Base-by-base conservation (phyloP, 2,888 invertebrate genomes). In the Chorisops tibialis region DNA sequence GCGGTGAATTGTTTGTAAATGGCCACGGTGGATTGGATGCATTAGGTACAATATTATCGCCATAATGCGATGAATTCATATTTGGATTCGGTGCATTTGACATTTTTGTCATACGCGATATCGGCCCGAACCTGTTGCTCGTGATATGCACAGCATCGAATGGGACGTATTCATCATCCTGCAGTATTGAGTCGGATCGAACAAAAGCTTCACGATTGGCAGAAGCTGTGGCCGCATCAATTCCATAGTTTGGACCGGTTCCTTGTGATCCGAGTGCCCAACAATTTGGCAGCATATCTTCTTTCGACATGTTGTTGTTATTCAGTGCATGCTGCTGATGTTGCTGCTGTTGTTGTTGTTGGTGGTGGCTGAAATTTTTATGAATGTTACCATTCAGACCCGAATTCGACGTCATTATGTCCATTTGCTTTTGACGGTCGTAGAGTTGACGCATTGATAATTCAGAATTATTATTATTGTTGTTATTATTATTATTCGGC, bases 111-210 rank as follows among this genome's bases (percentile, higher is more conserved):
- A 76, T 77, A n/a, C 78, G 76, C 58, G 87, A 87, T 67, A 88
- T 88, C 7, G 88, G 87, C 11, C 87, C 87, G 70, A 83, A 87
- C 73, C 85, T 86, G 68, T 83, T 86, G 30, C 83, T 82, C 16
- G 74, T 69, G 24, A 82, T 76, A 35, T 85, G 83, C 43, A 82
- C 79, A 43, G 83, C 79, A 69, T 86, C 86, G 73, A 85, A 87
- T 18, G 87, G 86, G 59, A 85, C 81, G 70, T 83, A 82, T 66
- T 84, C 84, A 69, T 86, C 86, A 62, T 85, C 84, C 62, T 83
- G 81, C 63, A 84, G 72, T 67, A 83, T 79, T 11, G 83, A 80
- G 70, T 83, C 83, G 35, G 82, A 80, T 30, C 83, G 80, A 14
- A 78, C 77, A 69, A 79, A 79, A 43, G 70, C 72, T 47, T 76